Conservation (phyloP, 2,888 invertebrate genomes). For the Pasiphila rectangulata region DNA sequence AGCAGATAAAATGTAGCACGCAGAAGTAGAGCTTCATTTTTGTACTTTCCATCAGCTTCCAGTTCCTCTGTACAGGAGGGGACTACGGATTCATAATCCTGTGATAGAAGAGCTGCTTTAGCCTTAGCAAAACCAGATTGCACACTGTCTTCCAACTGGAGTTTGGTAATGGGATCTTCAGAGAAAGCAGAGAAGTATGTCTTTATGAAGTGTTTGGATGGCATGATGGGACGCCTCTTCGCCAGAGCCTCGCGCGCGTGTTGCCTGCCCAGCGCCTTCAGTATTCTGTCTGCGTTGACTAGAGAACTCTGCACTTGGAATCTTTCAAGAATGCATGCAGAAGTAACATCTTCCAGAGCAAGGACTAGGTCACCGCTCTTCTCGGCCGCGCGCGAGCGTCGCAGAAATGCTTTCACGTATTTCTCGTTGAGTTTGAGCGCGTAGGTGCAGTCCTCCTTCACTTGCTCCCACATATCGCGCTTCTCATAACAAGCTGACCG, state of each 20-base stretch:
- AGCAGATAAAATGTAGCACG: conserved; percentile 92
- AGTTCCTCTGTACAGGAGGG: conserved; percentile 90
- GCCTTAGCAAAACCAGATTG: conserved; percentile 84
- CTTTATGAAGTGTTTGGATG: conserved; percentile 92
- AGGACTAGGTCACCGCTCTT: conserved; percentile 88
- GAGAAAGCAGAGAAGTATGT: conserved; percentile 94
- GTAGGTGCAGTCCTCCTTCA: conserved; percentile 91
- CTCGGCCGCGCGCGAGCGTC: conserved; percentile 92
- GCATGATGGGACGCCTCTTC: conserved; percentile 86
- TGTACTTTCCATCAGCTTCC: conserved; percentile 82
- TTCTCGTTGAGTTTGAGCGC: conserved; percentile 91
- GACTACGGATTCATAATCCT: conserved; percentile 89
- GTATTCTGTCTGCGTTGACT: conserved; percentile 91
- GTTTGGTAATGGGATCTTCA: conserved; percentile 88
- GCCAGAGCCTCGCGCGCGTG: conserved; percentile 89
- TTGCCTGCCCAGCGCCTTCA: conserved; percentile 88
- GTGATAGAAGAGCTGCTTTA: conserved; percentile 84
- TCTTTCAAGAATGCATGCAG: conserved; percentile 93
- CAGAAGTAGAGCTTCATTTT: conserved; percentile 87
- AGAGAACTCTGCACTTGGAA: conserved; percentile 91
- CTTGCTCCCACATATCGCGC: conserved; percentile 90
- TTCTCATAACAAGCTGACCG: conserved; percentile 97
- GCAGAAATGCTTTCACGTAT: conserved; percentile 92
- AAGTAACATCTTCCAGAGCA: conserved; percentile 95
- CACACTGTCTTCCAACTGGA: conserved; percentile 66